Conservation (phyloP, 2,797 vertebrate species). For the Pipistrellus pygmaeus region DNA sequence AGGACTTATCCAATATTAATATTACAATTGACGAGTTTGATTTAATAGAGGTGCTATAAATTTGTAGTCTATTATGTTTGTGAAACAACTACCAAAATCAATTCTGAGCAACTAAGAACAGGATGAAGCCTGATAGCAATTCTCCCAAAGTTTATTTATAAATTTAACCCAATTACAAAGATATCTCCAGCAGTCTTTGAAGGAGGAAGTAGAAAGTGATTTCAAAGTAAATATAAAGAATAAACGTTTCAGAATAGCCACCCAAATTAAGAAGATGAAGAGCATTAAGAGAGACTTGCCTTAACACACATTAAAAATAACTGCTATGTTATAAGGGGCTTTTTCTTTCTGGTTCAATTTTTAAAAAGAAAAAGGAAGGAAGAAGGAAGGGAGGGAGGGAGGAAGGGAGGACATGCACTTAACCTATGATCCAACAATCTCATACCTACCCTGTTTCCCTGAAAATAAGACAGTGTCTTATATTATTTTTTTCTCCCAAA, state of each 20-base stretch:
- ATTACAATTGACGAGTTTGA: background rate
- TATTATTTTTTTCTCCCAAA: too few species aligned
- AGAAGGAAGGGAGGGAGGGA: background rate
- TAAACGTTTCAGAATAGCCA: background rate
- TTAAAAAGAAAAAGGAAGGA: background rate
- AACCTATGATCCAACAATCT: background rate
- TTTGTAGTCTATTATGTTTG: background rate
- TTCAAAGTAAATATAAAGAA: conserved; percentile 2
- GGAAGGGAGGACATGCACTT: background rate
- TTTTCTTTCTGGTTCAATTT: background rate
- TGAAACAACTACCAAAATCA: background rate
- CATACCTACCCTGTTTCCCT: background rate
- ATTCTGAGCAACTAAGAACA: background rate
- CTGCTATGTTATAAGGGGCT: background rate
- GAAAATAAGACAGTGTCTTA: too few species aligned
- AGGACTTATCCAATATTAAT: background rate
- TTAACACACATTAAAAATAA: background rate
- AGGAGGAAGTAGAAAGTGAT: background rate
- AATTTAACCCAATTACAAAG: background rate
- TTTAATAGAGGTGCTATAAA: background rate
- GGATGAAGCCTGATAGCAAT: background rate
- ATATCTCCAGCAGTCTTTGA: background rate
- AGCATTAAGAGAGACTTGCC: background rate
- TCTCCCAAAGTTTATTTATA: background rate
- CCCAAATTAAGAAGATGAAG: background rate